Conservation (phyloP, 2,113 vertebrate genomes). For the Myrmophylax atrothorax region DNA sequence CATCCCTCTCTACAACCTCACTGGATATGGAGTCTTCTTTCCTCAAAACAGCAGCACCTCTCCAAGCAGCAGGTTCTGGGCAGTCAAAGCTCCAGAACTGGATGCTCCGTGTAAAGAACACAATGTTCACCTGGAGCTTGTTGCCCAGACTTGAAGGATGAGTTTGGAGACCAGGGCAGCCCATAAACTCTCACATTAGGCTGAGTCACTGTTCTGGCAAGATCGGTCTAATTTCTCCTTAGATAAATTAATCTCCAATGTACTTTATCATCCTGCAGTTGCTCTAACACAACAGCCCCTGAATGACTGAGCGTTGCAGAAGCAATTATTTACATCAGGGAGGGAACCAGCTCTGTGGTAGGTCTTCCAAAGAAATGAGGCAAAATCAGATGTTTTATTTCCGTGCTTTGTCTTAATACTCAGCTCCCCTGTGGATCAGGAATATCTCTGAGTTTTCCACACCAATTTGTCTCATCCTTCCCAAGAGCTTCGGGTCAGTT, state of each 20-base stretch:
- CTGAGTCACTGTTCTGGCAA: conserved; percentile 60
- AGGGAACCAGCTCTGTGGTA: neutral
- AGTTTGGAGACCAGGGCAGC: conserved; percentile 2
- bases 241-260: conserved; percentile 15
- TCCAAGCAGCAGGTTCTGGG: neutral
- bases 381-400: neutral
- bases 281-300: neutral
- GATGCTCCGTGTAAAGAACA: conserved; percentile 27
- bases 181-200: conserved; percentile 28
- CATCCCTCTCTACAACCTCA: too few species aligned
- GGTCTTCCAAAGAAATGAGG: conserved; percentile 13
- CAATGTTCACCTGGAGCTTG: conserved; percentile 35
- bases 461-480: conserved; percentile 37
- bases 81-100: neutral
- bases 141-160: conserved; percentile 4
- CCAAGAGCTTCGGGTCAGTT: conserved; percentile 24
- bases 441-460: conserved; percentile 30
- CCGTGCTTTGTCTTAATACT: conserved; percentile 8
- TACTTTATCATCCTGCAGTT: conserved; percentile 31
- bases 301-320: neutral
- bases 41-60: neutral
- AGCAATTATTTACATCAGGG: conserved; percentile 33
- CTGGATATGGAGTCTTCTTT: too few species aligned
- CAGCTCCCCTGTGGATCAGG: neutral
- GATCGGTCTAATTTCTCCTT: neutral